These are phyloP conservation scores for Manis crassicaudata DNA, from an alignment of 2,797 vertebrate genomes.

Conservation along the genomic window DNA sequence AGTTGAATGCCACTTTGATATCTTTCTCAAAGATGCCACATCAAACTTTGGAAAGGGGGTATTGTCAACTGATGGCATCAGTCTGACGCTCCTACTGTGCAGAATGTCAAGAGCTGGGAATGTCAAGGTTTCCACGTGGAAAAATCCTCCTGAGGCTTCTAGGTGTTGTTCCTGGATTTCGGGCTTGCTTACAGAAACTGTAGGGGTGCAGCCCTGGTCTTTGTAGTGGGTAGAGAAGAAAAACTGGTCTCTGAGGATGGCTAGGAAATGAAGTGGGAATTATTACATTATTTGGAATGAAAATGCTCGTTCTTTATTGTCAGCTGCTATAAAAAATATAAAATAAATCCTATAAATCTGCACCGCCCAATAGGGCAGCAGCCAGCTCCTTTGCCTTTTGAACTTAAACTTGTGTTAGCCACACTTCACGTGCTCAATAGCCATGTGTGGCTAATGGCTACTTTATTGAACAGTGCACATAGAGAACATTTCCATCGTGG, in stretches of 20 bases:
- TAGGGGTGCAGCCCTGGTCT: background rate
- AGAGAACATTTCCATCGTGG: background rate
- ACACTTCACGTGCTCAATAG: background rate
- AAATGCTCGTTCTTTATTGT: background rate
- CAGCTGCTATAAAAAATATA: background rate
- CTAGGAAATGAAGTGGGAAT: background rate
- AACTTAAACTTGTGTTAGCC: background rate
- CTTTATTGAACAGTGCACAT: background rate
- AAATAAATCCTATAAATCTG: background rate
- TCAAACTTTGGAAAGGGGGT: background rate
- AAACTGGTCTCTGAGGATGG: background rate
- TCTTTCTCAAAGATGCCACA: background rate
- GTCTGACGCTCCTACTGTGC: background rate
- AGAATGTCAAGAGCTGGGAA: background rate
- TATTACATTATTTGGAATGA: background rate
- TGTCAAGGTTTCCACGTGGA: background rate
- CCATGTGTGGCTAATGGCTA: background rate
- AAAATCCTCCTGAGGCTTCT: background rate
- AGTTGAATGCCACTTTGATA: background rate
- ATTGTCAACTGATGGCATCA: background rate
- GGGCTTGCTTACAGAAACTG: background rate
- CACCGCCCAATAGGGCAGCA: background rate
- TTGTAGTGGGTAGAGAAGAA: background rate
- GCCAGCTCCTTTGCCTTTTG: background rate
- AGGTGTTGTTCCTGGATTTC: background rate